Evolutionary conservation across 2,113 vertebrate genomes (phyloP).

Genomic region (Paradisaea rubra): DNA sequence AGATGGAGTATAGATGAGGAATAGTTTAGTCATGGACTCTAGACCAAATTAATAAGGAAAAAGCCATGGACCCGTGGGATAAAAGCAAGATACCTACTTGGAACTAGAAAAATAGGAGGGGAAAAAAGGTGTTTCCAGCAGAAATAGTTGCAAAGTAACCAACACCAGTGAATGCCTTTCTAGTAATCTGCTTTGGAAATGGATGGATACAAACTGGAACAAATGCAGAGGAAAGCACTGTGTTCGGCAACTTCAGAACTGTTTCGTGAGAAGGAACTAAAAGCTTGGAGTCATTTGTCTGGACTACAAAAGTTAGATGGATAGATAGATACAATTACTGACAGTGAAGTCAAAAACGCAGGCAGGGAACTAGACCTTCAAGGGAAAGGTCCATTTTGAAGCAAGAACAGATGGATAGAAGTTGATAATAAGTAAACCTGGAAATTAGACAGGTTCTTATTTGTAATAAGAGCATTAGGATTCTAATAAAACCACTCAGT

Average conservation of each 20-base stretch:
- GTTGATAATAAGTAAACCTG: neutral
- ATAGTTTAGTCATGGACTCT: neutral
- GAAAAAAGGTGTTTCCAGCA: neutral
- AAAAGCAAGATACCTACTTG: neutral
- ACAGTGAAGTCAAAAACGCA: neutral
- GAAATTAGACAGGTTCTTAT: neutral
- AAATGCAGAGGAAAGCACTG: neutral
- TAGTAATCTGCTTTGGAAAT: neutral
- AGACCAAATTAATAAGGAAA: neutral
- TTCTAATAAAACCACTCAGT: neutral
- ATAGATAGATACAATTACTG: neutral
- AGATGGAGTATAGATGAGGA: neutral
- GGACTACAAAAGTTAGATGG: neutral
- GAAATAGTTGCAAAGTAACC: neutral
- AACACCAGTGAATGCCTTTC: neutral
- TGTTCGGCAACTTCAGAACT: neutral
- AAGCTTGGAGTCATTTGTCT: neutral
- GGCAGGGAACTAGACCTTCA: neutral
- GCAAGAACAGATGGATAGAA: neutral
- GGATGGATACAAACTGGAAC: neutral
- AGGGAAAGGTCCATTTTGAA: neutral
- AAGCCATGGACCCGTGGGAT: neutral
- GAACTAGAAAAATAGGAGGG: neutral
- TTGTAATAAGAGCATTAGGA: neutral
- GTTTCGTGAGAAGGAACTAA: neutral